phyloP scores from a whole-genome alignment of 2,797 vertebrate species.

The Chelonia mydas region DNA sequence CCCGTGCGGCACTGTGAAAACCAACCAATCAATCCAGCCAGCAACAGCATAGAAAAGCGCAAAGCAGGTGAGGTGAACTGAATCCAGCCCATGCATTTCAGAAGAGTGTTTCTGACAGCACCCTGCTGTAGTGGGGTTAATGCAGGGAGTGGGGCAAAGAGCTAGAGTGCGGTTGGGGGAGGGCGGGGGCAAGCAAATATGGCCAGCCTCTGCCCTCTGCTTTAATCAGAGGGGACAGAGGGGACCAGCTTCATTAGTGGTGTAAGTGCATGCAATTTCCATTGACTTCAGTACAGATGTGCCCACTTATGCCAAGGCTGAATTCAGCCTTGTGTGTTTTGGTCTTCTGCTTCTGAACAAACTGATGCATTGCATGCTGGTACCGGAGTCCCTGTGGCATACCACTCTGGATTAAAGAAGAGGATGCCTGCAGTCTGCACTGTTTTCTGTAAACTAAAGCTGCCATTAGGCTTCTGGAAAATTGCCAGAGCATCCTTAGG shows the following conservation, averaged over 20 bases:
- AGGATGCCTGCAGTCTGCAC: too few species aligned
- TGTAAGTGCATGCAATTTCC: background rate
- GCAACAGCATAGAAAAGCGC: conserved; percentile 50
- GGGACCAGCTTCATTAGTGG: too few species aligned
- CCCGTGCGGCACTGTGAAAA: conserved; percentile 80
- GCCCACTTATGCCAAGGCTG: background rate
- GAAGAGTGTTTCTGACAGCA: background rate
- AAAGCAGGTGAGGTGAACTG: background rate
- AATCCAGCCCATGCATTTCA: background rate
- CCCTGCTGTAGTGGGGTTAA: background rate
- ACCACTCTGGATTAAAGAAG: too few species aligned
- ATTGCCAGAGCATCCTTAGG: too few species aligned
- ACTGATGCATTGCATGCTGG: too few species aligned
- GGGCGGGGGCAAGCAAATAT: background rate
- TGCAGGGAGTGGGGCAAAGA: background rate
- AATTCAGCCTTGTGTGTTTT: background rate
- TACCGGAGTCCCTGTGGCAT: too few species aligned
- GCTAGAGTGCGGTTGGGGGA: background rate
- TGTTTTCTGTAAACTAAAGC: too few species aligned
- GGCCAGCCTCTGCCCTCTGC: background rate
- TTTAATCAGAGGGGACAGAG: background rate
- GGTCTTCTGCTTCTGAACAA: background rate
- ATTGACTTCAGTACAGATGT: background rate
- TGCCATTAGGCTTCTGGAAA: too few species aligned
- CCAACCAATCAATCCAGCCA: conserved; percentile 82